Conservation (phyloP, 2,797 vertebrate genomes). For the Acomys russatus region DNA sequence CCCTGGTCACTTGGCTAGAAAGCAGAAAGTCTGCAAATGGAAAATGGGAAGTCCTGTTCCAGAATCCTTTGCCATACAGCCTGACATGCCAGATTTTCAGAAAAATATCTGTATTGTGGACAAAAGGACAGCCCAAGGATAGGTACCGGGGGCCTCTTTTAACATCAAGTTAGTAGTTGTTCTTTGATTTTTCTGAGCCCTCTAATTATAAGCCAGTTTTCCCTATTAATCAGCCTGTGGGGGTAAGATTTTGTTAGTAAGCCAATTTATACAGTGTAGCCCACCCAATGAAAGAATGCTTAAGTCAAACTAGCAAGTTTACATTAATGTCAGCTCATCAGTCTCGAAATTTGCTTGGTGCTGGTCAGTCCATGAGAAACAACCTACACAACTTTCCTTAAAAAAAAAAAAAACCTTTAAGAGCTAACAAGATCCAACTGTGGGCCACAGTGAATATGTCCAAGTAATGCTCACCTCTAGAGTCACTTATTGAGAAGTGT, state of each 20-base stretch:
- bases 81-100: neutral
- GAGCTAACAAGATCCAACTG: neutral
- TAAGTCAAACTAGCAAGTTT: slow-evolving; percentile 16
- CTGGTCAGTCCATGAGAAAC: neutral
- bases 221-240: neutral
- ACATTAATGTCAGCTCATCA: neutral
- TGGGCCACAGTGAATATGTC: neutral
- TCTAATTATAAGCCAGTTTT: slow-evolving; percentile 2
- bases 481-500: neutral
- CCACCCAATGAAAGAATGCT: neutral
- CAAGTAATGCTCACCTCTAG: neutral
- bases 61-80: neutral
- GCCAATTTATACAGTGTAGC: neutral
- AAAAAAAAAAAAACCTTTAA: neutral
- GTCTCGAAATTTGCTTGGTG: slow-evolving; percentile 13
- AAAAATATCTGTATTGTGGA: neutral
- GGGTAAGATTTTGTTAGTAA: neutral
- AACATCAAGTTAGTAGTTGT: neutral
- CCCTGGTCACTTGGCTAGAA: neutral
- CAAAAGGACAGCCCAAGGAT: neutral
- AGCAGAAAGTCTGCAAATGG: neutral
- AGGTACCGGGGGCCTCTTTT: neutral
- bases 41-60: neutral
- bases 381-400: neutral
- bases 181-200: slow-evolving; percentile 5